Conservation (phyloP, 2,113 vertebrate genomes). For the Propithecus coquereli region DNA sequence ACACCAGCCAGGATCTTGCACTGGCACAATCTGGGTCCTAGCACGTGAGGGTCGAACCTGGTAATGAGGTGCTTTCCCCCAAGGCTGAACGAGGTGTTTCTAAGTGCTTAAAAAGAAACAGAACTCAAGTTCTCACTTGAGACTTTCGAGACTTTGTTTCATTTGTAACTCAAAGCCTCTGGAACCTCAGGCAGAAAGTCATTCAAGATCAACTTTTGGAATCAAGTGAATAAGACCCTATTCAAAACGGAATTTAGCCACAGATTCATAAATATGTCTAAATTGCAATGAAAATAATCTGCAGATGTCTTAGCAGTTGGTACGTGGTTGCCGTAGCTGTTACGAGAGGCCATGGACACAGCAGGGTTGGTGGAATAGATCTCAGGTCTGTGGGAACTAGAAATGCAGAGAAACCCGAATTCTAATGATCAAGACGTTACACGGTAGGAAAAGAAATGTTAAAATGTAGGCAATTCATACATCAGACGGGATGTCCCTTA, state of each 20-base stretch:
- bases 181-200: background rate
- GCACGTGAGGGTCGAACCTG: background rate
- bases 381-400: background rate
- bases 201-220: background rate
- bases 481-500: background rate
- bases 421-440: accelerated
- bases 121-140: background rate
- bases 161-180: background rate
- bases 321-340: background rate
- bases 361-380: background rate
- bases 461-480: accelerated
- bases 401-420: background rate
- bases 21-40: background rate
- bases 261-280: background rate
- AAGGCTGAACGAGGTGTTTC: background rate
- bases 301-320: background rate
- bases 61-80: background rate
- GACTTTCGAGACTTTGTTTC: background rate
- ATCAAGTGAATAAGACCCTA: background rate
- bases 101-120: background rate
- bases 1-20: background rate
- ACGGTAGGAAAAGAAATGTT: background rate
- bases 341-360: accelerated
- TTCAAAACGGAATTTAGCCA: background rate
- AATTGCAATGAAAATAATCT: background rate